Percentiles rank a stretch among this genome's conserved stretches.
These are phyloP conservation scores for Limnephilus lunatus DNA, from an alignment of 2,888 invertebrate genomes.

Conservation along the genomic window DNA sequence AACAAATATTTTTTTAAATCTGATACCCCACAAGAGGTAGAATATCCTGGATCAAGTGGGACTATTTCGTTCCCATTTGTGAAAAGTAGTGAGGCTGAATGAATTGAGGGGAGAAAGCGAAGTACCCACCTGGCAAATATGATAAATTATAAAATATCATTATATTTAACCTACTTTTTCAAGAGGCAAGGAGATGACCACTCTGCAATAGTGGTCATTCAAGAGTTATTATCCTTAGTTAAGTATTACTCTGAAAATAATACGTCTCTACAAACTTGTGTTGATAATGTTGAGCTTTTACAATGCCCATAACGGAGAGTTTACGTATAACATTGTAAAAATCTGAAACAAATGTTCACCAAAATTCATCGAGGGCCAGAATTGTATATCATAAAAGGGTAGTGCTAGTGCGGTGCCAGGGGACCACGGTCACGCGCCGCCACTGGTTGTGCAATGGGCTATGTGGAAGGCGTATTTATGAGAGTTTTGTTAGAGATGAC, in stretches of 20 bases:
- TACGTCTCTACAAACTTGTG: background rate
- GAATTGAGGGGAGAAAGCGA: too few relatives aligned
- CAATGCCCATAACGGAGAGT: background rate
- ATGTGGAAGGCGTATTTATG: background rate
- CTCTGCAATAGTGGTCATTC: background rate
- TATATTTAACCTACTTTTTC: too few relatives aligned
- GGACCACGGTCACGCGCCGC: background rate
- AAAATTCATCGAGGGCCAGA: background rate
- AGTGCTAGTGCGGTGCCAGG: background rate
- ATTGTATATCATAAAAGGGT: background rate
- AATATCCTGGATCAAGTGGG: too few relatives aligned
- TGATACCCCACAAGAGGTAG: too few relatives aligned
- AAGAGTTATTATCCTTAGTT: background rate
- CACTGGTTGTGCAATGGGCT: background rate
- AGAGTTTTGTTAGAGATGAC: conserved; percentile 13
- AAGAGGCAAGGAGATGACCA: too few relatives aligned
- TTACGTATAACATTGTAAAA: background rate
- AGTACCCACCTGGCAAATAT: too few relatives aligned
- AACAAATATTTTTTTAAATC: background rate
- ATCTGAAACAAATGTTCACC: background rate
- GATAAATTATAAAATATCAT: too few relatives aligned
- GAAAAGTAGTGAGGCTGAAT: too few relatives aligned
- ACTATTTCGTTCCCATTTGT: too few relatives aligned
- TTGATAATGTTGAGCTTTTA: background rate
- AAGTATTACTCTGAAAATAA: background rate